Conservation (phyloP, 1,140 invertebrate genomes). For the Battus philenor region DNA sequence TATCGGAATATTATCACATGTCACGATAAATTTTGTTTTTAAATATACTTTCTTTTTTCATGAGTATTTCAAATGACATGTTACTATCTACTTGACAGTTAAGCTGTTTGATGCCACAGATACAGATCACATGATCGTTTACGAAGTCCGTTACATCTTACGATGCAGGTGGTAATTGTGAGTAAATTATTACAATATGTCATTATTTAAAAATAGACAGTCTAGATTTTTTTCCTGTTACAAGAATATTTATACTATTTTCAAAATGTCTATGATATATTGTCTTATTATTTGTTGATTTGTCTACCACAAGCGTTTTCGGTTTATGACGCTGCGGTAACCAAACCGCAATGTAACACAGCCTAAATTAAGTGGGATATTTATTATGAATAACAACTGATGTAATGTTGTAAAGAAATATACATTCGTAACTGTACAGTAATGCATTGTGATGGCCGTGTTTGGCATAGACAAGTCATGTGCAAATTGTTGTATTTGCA, state of each 20-base stretch:
- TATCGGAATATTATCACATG: no score
- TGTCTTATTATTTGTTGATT: no score
- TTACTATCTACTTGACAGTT: not conserved
- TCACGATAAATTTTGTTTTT: no score
- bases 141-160: constrained; percentile 9
- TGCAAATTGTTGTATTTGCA: constrained; percentile 32
- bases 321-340: no score
- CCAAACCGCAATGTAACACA: no score
- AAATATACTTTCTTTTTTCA: not conserved
- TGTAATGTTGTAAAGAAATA: constrained; percentile 15
- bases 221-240: not conserved
- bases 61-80: no score
- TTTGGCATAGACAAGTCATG: constrained; percentile 26
- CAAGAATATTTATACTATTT: no score
- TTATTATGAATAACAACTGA: constrained; percentile 8
- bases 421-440: constrained; percentile 14
- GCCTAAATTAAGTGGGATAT: constrained; percentile 5
- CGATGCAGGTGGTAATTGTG: constrained; percentile 14
- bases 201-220: constrained; percentile 11
- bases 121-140: not conserved
- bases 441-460: constrained; percentile 26
- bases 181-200: constrained; percentile 4
- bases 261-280: no score
- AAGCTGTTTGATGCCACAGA: constrained; percentile 1
- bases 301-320: no score